Evolutionary conservation across 2,888 invertebrate genomes (phyloP), one percentile per base, ranked within the genome.

Genomic region (Leptinotarsa tumamoca): DNA sequence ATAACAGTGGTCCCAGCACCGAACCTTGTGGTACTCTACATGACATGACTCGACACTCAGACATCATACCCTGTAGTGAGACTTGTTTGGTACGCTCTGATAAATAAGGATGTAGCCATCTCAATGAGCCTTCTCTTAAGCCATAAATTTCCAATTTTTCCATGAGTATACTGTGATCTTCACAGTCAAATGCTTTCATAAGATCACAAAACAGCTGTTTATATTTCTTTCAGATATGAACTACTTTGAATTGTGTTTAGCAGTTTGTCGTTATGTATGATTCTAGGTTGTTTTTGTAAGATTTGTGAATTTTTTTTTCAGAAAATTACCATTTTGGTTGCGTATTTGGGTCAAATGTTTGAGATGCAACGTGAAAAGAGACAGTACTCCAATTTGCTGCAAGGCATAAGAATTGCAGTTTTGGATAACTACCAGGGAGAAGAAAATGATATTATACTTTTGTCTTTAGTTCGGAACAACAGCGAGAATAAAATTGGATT

Each of bases 401-500:
- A 87, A 43, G 90, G 91, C 56, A 90, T 94, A 7, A 89, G 90
- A 78, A 90, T 94, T 23, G 90, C 92, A 0, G 92, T 92, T 0
- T 93, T 95, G 1, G 95, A 96, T 86, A 95, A 94, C 85, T 96
- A 92, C 83, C 96, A 96, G 89, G 95, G 96, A 0, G 93, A 95
- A 84, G 95, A 95, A 89, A 93, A 91, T 84, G 92, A 92, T 85
- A 94, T 96, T 83, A 93, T 96, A 71, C 90, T 96, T 80, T 87
- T 96, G 76, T 95, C 95, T 0, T 87, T 96, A 17, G 96, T 96
- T 0, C 90, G 96, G 84, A 95, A 93, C 84, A 95, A 95, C 88
- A 86, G 87, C 63, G 90, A 91, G 15, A 90, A 90, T 68, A 91
- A 90, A 74, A 93, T 95, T 79, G 95, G 95, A 0, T 95, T 95